phyloP scores from a whole-genome alignment of 1,140 invertebrate genomes.

The Brachionus rubens region DNA sequence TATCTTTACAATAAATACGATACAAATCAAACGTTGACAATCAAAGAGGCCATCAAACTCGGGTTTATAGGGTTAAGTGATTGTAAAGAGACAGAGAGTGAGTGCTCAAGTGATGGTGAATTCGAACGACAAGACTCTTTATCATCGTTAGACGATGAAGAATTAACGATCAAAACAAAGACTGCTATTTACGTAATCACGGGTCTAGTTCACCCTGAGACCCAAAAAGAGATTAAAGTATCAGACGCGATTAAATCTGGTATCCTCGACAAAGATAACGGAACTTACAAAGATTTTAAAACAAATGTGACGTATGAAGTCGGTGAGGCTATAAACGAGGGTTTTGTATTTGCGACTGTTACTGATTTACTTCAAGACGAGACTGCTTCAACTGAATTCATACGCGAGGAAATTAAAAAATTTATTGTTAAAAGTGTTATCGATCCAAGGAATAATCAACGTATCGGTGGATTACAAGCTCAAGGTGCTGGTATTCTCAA shows the following conservation, averaged over 20 bases:
- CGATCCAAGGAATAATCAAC: slow-evolving; percentile 1
- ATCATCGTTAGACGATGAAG: slow-evolving; percentile 43
- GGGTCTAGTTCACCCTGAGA: slow-evolving; percentile 31
- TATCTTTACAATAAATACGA: slow-evolving; percentile 23
- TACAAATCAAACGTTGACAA: slow-evolving; percentile 13
- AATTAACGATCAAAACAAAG: slow-evolving; percentile 46
- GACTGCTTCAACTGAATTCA: slow-evolving; percentile 12
- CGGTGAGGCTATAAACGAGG: slow-evolving; percentile 46
- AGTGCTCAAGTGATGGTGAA: not conserved
- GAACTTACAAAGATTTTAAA: slow-evolving; percentile 40
- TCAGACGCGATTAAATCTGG: slow-evolving; percentile 42
- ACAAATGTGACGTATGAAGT: slow-evolving; percentile 39
- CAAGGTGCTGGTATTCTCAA: slow-evolving; percentile 44
- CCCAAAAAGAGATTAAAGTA: slow-evolving; percentile 47
- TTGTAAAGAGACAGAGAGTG: not conserved
- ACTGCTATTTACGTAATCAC: slow-evolving; percentile 47
- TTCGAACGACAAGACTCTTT: slow-evolving; percentile 25
- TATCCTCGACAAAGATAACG: slow-evolving; percentile 45
- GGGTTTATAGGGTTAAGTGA: slow-evolving; percentile 8
- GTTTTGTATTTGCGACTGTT: slow-evolving; percentile 42
- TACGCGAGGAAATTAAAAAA: slow-evolving; percentile 18
- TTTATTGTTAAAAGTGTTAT: slow-evolving; percentile 47
- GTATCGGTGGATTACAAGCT: slow-evolving; percentile 39
- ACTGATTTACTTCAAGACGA: slow-evolving; percentile 30
- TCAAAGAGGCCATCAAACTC: not conserved